Evolutionary conservation across 2,113 vertebrate species (phyloP).

Genomic region (Baryphthengus martii): DNA sequence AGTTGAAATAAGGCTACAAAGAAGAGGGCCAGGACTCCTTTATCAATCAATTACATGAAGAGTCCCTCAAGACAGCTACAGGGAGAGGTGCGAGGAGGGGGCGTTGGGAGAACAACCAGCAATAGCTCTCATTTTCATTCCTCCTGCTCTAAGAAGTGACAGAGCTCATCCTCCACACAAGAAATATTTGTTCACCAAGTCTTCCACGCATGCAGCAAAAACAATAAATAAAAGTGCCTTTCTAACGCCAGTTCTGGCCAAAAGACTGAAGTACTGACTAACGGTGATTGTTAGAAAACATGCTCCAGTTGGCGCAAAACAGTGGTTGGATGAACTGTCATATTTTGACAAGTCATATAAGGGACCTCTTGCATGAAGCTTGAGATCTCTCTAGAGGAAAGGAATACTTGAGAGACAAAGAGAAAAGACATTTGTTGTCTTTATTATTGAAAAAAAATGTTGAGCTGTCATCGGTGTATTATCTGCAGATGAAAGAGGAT

Average conservation of each 20-base stretch:
- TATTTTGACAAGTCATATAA: constrained; percentile 43
- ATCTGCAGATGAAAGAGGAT: background rate
- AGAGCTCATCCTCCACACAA: background rate
- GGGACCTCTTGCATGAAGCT: background rate
- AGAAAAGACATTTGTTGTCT: constrained; percentile 12
- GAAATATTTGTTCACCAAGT: constrained; percentile 16
- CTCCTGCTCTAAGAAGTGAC: background rate
- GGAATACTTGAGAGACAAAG: background rate
- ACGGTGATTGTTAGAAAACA: constrained; percentile 10
- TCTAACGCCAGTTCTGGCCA: background rate
- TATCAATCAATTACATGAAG: constrained; percentile 66
- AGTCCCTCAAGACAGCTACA: constrained; percentile 20
- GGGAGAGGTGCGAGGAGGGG: background rate
- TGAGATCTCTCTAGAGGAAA: constrained; percentile 33
- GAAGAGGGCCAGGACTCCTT: constrained; percentile 57
- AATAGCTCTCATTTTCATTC: constrained; percentile 2
- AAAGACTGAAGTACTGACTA: background rate
- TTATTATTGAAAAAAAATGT: constrained; percentile 29
- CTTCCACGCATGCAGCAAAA: background rate
- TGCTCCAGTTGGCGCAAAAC: background rate
- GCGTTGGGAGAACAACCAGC: background rate
- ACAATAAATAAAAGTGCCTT: background rate
- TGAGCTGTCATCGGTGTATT: constrained; percentile 24
- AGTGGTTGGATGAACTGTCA: constrained; percentile 18
- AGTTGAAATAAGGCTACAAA: constrained; percentile 58